phyloP scores from a whole-genome alignment of 64 coral and sea anemone species.

The Anthopleura sola region DNA sequence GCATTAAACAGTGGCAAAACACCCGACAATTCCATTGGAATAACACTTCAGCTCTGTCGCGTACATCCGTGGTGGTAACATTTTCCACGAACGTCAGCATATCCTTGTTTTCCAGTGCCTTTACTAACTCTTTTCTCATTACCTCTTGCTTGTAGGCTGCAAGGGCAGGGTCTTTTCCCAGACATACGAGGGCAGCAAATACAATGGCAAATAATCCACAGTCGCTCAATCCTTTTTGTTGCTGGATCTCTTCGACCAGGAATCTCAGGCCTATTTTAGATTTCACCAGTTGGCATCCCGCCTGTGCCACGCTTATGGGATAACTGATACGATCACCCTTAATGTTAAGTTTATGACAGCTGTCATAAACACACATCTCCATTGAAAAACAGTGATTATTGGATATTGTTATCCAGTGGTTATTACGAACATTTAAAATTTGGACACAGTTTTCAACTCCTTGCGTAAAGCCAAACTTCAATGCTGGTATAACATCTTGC shows the following conservation, averaged over 20 bases:
- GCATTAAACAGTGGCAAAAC: slow-evolving; percentile 37
- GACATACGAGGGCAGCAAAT: slow-evolving; percentile 22
- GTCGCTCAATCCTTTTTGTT: slow-evolving; percentile 32
- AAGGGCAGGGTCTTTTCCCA: slow-evolving; percentile 4
- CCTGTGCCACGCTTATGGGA: slow-evolving; percentile 41
- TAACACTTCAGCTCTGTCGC: not conserved
- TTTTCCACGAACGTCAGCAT: slow-evolving; percentile 6
- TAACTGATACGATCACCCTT: slow-evolving; percentile 25
- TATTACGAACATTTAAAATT: slow-evolving; percentile 27
- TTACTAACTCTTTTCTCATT: slow-evolving; percentile 23
- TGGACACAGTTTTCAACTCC: not conserved
- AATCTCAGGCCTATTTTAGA: not conserved
- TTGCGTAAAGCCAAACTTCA: slow-evolving; percentile 17
- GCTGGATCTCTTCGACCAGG: slow-evolving; percentile 37
- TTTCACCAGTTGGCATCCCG: slow-evolving; percentile 33
- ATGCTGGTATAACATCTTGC: slow-evolving; percentile 25
- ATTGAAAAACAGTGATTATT: not conserved
- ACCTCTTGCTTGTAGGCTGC: slow-evolving; percentile 26
- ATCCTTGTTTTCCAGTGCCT: slow-evolving; percentile 16
- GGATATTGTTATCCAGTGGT: slow-evolving; percentile 62
- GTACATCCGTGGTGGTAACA: not conserved
- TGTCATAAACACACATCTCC: slow-evolving; percentile 39
- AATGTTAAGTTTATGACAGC: slow-evolving; percentile 8
- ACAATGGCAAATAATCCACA: slow-evolving; percentile 50
- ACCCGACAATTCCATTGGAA: slow-evolving; percentile 30